Conservation (phyloP, 2,113 vertebrate species). For the Bubo blakistoni region DNA sequence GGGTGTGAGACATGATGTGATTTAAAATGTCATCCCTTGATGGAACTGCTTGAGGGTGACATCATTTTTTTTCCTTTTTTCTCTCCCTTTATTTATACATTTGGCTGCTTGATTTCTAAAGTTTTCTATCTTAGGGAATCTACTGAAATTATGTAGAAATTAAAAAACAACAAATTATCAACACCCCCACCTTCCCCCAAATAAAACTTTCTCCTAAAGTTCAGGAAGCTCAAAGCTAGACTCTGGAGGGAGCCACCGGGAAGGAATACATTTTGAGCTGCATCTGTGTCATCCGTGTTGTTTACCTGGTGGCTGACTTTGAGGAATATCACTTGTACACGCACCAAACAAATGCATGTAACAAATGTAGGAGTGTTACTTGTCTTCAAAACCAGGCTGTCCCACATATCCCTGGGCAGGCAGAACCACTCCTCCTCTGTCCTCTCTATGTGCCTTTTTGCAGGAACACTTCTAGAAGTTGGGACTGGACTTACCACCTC, state of each 20-base stretch:
- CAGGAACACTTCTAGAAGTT: neutral
- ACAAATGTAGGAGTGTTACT: neutral
- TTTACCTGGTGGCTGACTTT: neutral
- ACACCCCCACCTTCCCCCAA: neutral
- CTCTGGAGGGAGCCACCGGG: conserved; percentile 19
- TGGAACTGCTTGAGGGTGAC: conserved; percentile 80
- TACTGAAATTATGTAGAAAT: conserved; percentile 57
- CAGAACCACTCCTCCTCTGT: neutral
- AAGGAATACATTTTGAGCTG: neutral
- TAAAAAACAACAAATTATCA: conserved; percentile 33
- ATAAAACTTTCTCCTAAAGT: conserved; percentile 2
- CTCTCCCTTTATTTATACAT: conserved; percentile 44
- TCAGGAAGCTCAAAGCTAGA: neutral
- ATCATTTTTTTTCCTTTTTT: conserved; percentile 44
- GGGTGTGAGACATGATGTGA: conserved; percentile 91
- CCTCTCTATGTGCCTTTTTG: neutral
- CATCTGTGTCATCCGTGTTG: neutral
- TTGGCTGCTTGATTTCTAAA: conserved; percentile 56
- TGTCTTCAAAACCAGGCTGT: neutral
- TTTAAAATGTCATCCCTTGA: conserved; percentile 92
- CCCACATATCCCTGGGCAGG: neutral
- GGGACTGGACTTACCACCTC: neutral
- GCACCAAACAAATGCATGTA: neutral
- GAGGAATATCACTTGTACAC: neutral
- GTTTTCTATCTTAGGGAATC: conserved; percentile 64